phyloP scores from a whole-genome alignment of 2,888 invertebrate species.

The Parnassius smintheus region DNA sequence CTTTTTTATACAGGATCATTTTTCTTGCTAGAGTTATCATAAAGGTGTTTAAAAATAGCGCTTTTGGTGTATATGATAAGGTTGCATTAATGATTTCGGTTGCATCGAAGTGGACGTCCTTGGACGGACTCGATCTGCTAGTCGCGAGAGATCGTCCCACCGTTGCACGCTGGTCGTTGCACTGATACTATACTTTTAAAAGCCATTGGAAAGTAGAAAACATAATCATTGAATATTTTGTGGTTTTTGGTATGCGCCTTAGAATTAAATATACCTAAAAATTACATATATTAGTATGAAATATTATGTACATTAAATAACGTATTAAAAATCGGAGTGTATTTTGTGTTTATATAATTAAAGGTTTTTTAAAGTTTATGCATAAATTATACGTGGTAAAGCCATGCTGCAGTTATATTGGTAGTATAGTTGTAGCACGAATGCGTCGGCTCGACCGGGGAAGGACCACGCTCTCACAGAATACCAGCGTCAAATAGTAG shows the following conservation, averaged over 20 bases:
- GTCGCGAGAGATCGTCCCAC: constrained; percentile 76
- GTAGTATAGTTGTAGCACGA: too few species aligned
- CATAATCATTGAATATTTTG: constrained; percentile 59
- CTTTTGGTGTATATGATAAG: constrained; percentile 44
- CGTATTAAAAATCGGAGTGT: too few species aligned
- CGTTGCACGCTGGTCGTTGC: constrained; percentile 75
- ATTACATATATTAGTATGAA: too few species aligned
- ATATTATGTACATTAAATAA: too few species aligned
- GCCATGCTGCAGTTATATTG: too few species aligned
- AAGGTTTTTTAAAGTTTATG: too few species aligned
- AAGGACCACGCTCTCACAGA: too few species aligned
- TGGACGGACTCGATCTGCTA: constrained; percentile 81
- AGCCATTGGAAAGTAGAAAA: constrained; percentile 79
- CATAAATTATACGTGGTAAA: too few species aligned
- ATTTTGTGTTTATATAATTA: too few species aligned
- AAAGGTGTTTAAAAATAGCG: constrained; percentile 40
- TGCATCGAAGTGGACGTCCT: constrained; percentile 74
- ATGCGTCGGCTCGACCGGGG: too few species aligned
- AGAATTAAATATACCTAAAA: constrained; percentile 5
- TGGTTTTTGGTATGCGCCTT: constrained; percentile 28
- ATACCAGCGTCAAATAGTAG: too few species aligned
- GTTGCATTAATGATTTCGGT: constrained; percentile 46
- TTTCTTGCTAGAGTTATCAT: constrained; percentile 74
- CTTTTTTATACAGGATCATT: constrained; percentile 79
- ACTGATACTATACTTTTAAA: constrained; percentile 75